Percentiles rank a stretch among this genome's conserved stretches.
Evolutionary conservation across 2,888 invertebrate genomes (phyloP).

Genomic region (Callyntrura guangdongensis): DNA sequence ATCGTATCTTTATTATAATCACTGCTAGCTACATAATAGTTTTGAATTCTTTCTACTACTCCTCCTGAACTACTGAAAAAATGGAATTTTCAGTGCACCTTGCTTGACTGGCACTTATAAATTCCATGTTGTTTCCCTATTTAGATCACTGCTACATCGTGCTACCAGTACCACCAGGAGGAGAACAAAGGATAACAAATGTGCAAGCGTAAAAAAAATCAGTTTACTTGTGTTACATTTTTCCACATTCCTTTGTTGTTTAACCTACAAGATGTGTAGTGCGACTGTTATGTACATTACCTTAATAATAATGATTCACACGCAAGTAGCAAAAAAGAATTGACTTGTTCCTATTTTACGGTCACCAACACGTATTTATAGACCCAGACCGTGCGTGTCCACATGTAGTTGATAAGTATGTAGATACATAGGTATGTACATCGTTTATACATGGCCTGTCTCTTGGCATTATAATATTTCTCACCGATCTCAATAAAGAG

Average conservation of each 20-base stretch:
- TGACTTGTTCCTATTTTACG: conserved; percentile 55
- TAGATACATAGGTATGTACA: neutral
- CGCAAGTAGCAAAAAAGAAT: conserved; percentile 1
- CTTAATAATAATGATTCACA: conserved; percentile 56
- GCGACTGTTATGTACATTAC: conserved; percentile 9
- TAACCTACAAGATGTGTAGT: conserved; percentile 34
- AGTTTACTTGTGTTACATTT: neutral
- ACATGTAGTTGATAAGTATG: no score
- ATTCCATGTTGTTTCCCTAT: conserved; percentile 45
- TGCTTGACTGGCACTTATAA: no score
- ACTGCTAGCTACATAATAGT: neutral
- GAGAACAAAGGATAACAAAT: conserved; percentile 42
- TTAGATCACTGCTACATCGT: no score
- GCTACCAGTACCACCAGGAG: neutral
- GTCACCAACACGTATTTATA: conserved; percentile 57
- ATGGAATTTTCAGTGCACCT: conserved; percentile 37
- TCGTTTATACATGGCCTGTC: conserved; percentile 57
- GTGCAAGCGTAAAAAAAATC: conserved; percentile 22
- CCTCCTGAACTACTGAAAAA: neutral
- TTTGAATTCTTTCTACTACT: conserved; percentile 46
- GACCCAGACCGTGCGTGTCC: no score
- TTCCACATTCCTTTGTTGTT: conserved; percentile 51
- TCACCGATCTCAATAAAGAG: conserved; percentile 4
- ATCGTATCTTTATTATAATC: no score
- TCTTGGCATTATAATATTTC: neutral